A percentile compares a stretch with the other conserved stretches of the same genome.
These are phyloP conservation scores for Tethya wilhelma DNA, from an alignment of 37 sponge, comb jelly and placozoan genomes.

Conservation along the genomic window DNA sequence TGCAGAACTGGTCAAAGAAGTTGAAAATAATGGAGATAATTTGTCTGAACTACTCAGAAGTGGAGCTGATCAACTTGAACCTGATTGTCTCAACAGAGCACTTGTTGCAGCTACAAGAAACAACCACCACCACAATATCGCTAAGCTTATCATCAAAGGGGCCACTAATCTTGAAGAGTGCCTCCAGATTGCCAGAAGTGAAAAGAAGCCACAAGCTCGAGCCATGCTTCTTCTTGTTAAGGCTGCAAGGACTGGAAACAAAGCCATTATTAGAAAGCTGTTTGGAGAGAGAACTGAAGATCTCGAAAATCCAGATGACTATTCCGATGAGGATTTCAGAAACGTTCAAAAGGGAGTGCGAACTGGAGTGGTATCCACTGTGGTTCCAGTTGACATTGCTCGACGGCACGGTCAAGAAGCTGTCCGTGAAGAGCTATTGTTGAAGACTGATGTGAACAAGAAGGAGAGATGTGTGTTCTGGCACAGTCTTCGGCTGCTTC, in stretches of 20 bases:
- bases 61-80: constrained; percentile 39
- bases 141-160: constrained; percentile 52
- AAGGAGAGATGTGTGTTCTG: constrained; percentile 68
- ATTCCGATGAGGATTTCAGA: constrained; percentile 21
- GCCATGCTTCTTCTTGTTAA: constrained; percentile 60
- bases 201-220: constrained; percentile 21
- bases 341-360: constrained; percentile 39
- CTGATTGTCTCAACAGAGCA: constrained; percentile 45
- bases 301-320: not conserved
- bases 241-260: constrained; percentile 44
- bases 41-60: constrained; percentile 50
- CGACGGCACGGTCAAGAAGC: constrained; percentile 26
- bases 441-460: constrained; percentile 75
- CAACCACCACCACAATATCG: constrained; percentile 54
- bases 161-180: constrained; percentile 30
- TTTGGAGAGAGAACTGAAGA: constrained; percentile 38
- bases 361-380: constrained; percentile 46
- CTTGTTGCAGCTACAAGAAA: constrained; percentile 44
- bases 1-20: constrained; percentile 68
- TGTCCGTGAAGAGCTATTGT: constrained; percentile 71
- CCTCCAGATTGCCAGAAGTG: constrained; percentile 7
- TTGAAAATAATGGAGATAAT: constrained; percentile 44
- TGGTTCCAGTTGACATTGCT: constrained; percentile 70
- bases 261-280: constrained; percentile 29
- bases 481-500: constrained; percentile 70